phyloP scores from a whole-genome alignment of 2,113 vertebrate genomes.

The Crypturellus undulatus region DNA sequence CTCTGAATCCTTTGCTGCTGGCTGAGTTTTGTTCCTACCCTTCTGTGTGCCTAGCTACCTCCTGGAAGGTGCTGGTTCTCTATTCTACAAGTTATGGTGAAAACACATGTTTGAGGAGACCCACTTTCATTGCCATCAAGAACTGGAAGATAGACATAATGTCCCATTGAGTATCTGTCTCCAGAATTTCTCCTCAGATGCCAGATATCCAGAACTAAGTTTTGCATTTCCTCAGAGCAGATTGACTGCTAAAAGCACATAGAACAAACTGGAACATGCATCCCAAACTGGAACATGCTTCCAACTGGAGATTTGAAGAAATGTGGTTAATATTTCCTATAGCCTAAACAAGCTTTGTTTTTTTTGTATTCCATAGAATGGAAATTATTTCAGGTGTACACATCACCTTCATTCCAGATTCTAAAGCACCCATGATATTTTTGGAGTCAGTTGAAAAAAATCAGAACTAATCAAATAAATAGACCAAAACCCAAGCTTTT shows the following conservation, averaged over 20 bases:
- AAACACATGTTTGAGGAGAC: neutral
- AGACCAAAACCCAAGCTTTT: neutral
- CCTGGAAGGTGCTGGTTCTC: neutral
- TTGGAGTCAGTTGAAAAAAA: neutral
- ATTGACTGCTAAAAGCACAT: neutral
- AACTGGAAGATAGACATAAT: neutral
- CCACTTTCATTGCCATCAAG: neutral
- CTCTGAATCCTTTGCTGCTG: slow-evolving; percentile 40
- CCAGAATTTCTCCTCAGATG: neutral
- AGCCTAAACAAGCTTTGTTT: neutral
- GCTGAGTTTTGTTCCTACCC: neutral
- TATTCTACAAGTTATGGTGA: neutral
- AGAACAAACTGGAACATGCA: neutral
- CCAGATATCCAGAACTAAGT: neutral
- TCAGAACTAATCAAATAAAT: neutral
- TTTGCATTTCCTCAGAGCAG: neutral
- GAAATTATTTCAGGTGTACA: neutral
- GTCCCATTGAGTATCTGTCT: neutral
- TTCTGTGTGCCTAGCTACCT: neutral
- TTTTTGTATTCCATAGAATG: neutral
- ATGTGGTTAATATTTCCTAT: neutral
- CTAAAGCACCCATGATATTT: neutral
- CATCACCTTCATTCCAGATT: neutral
- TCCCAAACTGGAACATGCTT: neutral
- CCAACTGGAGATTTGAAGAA: slow-evolving; percentile 3